Evolutionary conservation across 2,888 invertebrate genomes (phyloP), one percentile per base, ranked within the genome.

Genomic region (Neoaliturus tenellus): DNA sequence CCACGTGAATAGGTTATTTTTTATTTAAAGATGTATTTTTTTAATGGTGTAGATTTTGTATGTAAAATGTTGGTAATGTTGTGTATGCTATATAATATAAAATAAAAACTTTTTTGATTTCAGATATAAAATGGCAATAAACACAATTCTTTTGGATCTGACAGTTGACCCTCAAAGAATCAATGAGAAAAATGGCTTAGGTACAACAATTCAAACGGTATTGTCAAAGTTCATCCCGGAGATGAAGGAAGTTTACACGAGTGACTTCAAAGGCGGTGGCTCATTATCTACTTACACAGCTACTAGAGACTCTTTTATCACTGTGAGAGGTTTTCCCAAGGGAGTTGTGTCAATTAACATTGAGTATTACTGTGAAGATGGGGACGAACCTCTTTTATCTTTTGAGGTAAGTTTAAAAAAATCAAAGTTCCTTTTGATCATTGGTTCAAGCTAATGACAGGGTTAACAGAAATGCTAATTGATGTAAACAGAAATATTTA

Each of bases 261-360:
- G 94, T 88, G 93, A 93, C 88, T 90, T 95, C 87, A 94, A 95
- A 10, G 88, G 88, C 86, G 95, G 94, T 83, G 95, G 95, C 80
- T 93, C 95, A 67, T 91, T 96, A 86, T 93, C 94, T 88, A 90
- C 96, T 25, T 93, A 95, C 85, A 93, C 94, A 41, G 95, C 95
- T 86, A 95, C 95, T 85, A 93, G 93, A 89, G 94, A 94, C 39
- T 93, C 94, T 73, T 92, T 95, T 8, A 93, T 96, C 35, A 95
- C 94, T 39, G 92, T 95, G 67, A 93, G 96, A 89, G 93, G 95
- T 87, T 96, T 95, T 88, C 92, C 93, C 71, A 94, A 95, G 88
- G 97, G 97, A 83, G 91, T 96, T 87, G 92, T 97, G 83, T 96
- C 96, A 48, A 91, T 97, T 87, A 97, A 96, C 90, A 94, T 97